Conservation (phyloP, 2,797 vertebrate species). For the Gobionotothen gibberifrons region DNA sequence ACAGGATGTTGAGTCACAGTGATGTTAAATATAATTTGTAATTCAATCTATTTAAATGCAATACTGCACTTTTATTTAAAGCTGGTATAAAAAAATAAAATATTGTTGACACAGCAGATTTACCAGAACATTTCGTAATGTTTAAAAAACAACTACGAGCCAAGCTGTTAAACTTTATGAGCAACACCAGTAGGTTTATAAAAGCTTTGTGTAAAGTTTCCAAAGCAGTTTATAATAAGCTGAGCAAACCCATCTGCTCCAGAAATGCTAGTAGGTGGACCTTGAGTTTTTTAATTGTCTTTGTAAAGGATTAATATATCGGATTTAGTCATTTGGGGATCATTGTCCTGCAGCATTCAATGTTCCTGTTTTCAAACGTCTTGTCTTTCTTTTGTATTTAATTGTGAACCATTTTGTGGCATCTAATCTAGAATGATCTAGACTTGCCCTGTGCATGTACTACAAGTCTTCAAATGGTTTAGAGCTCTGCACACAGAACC, state of each 20-base stretch:
- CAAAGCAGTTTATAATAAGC: not conserved
- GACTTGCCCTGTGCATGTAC: too few relatives aligned
- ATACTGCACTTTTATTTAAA: not conserved
- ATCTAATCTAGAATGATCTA: not conserved
- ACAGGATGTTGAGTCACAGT: not conserved
- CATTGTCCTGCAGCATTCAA: not conserved
- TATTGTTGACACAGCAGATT: not conserved
- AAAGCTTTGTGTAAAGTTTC: not conserved
- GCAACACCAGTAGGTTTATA: not conserved
- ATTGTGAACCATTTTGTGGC: not conserved
- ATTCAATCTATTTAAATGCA: not conserved
- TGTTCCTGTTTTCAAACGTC: not conserved
- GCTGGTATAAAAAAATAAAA: not conserved
- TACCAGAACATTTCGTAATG: not conserved
- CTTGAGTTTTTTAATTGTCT: not conserved
- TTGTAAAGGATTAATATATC: not conserved
- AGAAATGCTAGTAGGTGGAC: not conserved
- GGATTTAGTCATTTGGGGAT: not conserved
- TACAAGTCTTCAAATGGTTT: too few relatives aligned
- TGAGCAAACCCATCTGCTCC: slow-evolving; percentile 1
- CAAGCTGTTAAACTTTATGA: slow-evolving; percentile 8
- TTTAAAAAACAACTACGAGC: not conserved
- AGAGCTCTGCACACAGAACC: too few relatives aligned
- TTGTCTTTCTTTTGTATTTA: not conserved
- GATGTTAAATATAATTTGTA: not conserved